These are phyloP conservation scores for Lycorma delicatula DNA, from an alignment of 1,140 invertebrate genomes.

Conservation along the genomic window DNA sequence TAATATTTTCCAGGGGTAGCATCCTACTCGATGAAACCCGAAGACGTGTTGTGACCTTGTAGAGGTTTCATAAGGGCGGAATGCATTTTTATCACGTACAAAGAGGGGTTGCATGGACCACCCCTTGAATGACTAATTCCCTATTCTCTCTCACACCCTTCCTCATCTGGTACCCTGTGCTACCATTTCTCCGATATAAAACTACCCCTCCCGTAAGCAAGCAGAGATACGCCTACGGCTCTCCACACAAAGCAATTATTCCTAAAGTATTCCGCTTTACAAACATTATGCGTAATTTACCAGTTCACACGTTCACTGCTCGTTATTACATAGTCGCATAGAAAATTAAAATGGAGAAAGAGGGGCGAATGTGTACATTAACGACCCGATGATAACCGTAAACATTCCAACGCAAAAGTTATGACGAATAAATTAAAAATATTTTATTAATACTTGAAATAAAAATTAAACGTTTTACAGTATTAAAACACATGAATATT, in stretches of 20 bases:
- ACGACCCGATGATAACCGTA: no score
- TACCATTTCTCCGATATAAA: background rate
- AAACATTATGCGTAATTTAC: slow-evolving; percentile 4
- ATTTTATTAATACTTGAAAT: no score
- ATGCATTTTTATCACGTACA: slow-evolving; percentile 5
- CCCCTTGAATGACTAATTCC: slow-evolving; percentile 2
- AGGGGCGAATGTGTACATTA: no score
- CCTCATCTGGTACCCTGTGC: background rate
- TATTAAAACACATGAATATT: no score
- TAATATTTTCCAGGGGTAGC: background rate
- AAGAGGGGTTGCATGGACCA: background rate
- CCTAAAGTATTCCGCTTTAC: background rate
- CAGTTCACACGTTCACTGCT: background rate
- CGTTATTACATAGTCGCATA: no score
- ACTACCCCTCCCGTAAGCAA: background rate
- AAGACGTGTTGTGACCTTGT: slow-evolving; percentile 4
- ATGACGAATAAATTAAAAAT: no score
- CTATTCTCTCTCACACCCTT: background rate
- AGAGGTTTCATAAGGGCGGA: slow-evolving; percentile 2
- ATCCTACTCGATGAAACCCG: background rate
- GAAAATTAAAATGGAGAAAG: no score
- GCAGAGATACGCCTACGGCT: background rate
- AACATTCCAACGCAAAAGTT: no score
- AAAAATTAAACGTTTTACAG: no score
- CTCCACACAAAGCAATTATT: slow-evolving; percentile 4